These are phyloP conservation scores for Lordiphosa fenestrarum DNA, from an alignment of 2,888 invertebrate genomes.

Conservation along the genomic window DNA sequence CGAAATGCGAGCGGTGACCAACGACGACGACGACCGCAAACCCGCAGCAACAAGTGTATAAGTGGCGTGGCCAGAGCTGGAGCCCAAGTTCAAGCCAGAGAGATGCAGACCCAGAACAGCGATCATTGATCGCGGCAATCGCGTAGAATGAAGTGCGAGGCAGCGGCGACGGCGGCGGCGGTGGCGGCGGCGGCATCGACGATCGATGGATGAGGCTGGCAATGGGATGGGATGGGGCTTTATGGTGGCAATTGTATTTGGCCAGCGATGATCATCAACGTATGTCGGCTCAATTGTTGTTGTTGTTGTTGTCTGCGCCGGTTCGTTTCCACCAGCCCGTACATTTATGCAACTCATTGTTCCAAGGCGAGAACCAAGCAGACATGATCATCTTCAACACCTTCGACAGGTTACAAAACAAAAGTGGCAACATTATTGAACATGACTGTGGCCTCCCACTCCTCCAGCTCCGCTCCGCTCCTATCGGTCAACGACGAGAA, in stretches of 20 bases:
- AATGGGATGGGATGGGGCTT: slow-evolving; percentile 39
- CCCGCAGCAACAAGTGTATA: slow-evolving; percentile 79
- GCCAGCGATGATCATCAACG: slow-evolving; percentile 54
- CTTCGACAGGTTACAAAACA: slow-evolving; percentile 80
- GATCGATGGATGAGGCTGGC: slow-evolving; percentile 28
- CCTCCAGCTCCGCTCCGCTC: slow-evolving; percentile 18
- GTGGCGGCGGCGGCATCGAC: slow-evolving; percentile 20
- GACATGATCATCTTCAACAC: slow-evolving; percentile 81
- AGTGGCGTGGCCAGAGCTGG: slow-evolving; percentile 59
- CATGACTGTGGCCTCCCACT: slow-evolving; percentile 38
- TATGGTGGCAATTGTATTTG: slow-evolving; percentile 74
- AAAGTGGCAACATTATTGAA: slow-evolving; percentile 79
- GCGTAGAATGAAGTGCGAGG: slow-evolving; percentile 43
- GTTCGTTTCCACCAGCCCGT: slow-evolving; percentile 42
- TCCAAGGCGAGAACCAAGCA: slow-evolving; percentile 29
- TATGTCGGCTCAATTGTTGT: slow-evolving; percentile 67
- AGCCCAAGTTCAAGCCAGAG: slow-evolving; percentile 12
- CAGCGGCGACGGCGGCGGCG: slow-evolving; percentile 8
- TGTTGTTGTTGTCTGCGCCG: slow-evolving; percentile 26
- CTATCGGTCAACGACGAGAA: slow-evolving; percentile 50
- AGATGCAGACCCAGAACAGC: slow-evolving; percentile 25
- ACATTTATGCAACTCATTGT: slow-evolving; percentile 75
- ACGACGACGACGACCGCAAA: slow-evolving; percentile 62
- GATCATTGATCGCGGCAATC: slow-evolving; percentile 79
- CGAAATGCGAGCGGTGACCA: slow-evolving; percentile 60